A percentile compares a stretch with the other conserved stretches of the same genome.
phyloP scores from a whole-genome alignment of 2,888 invertebrate genomes.

The Neoitamus cyanurus region DNA sequence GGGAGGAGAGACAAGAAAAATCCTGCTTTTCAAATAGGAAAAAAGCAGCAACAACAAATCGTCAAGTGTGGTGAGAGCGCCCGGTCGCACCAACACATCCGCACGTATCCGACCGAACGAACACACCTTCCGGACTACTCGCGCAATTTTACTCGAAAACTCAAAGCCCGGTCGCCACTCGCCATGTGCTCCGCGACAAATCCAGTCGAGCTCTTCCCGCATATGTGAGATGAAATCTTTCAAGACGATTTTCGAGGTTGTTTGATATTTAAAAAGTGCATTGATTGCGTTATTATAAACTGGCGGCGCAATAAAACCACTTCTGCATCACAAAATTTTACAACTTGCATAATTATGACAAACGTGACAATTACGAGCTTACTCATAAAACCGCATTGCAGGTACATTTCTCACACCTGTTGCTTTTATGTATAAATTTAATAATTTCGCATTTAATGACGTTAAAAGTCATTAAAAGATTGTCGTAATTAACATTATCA shows the following conservation, averaged over 20 bases:
- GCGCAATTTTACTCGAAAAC: neutral
- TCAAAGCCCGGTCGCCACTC: neutral
- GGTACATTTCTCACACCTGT: neutral
- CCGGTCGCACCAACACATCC: neutral
- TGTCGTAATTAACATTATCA: neutral
- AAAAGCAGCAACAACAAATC: neutral
- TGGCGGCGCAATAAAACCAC: neutral
- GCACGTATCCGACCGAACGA: neutral
- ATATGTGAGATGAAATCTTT: neutral
- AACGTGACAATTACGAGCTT: neutral
- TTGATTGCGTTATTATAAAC: neutral
- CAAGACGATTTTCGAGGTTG: neutral
- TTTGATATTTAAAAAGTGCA: neutral
- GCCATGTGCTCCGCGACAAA: slow-evolving; percentile 15
- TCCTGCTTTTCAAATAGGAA: neutral
- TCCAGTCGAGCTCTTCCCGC: slow-evolving; percentile 11
- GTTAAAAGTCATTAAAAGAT: too few species aligned
- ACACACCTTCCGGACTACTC: neutral
- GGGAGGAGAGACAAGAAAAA: slow-evolving; percentile 10
- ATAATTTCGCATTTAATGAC: too few species aligned
- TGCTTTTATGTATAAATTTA: neutral
- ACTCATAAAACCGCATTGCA: neutral
- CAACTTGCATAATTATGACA: neutral
- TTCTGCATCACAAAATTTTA: neutral
- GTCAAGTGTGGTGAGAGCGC: too few species aligned